Conservation (phyloP, 2,888 invertebrate genomes). For the Chalcosyrphus nemorum region DNA sequence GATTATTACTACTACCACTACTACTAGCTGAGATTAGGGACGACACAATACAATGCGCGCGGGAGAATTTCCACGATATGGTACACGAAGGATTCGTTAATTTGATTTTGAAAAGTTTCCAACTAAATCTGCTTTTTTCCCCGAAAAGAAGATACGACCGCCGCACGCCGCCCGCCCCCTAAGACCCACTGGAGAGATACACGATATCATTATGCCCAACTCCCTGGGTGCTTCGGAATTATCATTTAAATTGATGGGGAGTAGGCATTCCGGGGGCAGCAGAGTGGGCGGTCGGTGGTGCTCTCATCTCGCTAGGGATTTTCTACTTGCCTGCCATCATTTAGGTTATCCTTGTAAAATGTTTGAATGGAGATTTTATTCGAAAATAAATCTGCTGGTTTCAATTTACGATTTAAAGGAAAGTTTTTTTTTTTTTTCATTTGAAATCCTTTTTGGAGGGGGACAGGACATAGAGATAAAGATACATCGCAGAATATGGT, state of each 20-base stretch:
- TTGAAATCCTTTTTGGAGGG: too few species aligned
- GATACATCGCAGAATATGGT: neutral
- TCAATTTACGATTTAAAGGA: slow-evolving; percentile 22
- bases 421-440: neutral
- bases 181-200: neutral
- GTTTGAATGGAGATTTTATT: slow-evolving; percentile 55
- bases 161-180: too few species aligned
- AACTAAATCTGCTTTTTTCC: slow-evolving; percentile 52
- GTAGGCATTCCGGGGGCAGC: neutral
- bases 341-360: slow-evolving; percentile 48
- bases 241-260: slow-evolving; percentile 63
- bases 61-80: slow-evolving; percentile 61
- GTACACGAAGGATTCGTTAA: slow-evolving; percentile 68
- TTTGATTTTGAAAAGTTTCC: slow-evolving; percentile 67
- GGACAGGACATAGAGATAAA: neutral
- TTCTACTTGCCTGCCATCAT: neutral
- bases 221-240: slow-evolving; percentile 30
- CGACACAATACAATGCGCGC: slow-evolving; percentile 45
- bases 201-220: neutral
- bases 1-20: slow-evolving; percentile 51
- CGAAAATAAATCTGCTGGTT: slow-evolving; percentile 51
- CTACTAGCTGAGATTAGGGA: slow-evolving; percentile 61
- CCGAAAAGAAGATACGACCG: slow-evolving; percentile 15
- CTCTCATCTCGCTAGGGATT: slow-evolving; percentile 10
- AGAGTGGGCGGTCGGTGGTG: neutral